Evolutionary conservation across 2,797 vertebrate species (phyloP).

Genomic region (Scyliorhinus canicula): DNA sequence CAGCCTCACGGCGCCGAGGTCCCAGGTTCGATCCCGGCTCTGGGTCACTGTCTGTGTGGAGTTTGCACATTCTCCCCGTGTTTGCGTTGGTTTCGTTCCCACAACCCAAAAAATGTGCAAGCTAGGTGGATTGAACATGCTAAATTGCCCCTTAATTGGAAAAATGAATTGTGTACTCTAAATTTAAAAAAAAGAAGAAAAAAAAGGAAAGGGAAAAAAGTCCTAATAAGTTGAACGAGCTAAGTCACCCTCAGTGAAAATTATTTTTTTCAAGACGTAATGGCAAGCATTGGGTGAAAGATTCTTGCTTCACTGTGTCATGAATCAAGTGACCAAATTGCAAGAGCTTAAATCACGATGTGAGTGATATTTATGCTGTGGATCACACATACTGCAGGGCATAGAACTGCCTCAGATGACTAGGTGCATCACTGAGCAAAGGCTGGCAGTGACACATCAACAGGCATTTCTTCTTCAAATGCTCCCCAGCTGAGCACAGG

Average conservation of each 20-base stretch:
- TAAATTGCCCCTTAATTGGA: no score
- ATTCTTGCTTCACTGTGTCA: neutral
- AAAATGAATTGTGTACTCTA: no score
- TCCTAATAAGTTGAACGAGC: neutral
- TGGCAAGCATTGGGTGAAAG: neutral
- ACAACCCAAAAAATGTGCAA: no score
- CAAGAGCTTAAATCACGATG: neutral
- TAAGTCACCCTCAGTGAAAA: neutral
- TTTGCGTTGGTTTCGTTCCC: no score
- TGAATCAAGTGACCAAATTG: neutral
- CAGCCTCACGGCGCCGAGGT: no score
- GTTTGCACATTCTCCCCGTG: no score
- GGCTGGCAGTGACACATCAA: neutral
- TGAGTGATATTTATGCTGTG: neutral
- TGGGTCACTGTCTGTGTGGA: no score
- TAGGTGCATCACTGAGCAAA: neutral
- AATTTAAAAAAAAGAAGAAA: no score
- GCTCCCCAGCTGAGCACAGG: neutral
- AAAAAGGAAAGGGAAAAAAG: neutral
- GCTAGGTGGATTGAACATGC: no score
- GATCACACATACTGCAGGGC: neutral
- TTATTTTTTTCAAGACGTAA: neutral
- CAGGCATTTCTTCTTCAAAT: neutral
- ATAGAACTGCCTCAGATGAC: neutral
- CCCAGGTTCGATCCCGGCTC: no score